A percentile compares a stretch with the other conserved stretches of the same genome.
phyloP scores from a whole-genome alignment of 2,888 invertebrate genomes.

The Ochropleura leucogaster region DNA sequence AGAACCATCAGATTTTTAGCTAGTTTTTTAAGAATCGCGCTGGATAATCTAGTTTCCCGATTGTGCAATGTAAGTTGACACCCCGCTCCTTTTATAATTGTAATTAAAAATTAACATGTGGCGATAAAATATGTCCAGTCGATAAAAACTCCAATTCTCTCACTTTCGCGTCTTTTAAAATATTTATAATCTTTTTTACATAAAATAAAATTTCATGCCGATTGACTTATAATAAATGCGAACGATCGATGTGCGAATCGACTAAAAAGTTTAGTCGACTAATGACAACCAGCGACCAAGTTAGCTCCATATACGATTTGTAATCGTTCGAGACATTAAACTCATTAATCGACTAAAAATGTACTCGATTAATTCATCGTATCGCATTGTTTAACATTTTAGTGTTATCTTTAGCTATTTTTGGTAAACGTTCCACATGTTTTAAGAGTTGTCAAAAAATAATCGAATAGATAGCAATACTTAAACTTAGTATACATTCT shows the following conservation, averaged over 20 bases:
- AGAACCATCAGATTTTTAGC: background rate
- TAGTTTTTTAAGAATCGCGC: conserved; percentile 4
- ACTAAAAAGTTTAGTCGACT: conserved; percentile 38
- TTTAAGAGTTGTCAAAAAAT: conserved; percentile 51
- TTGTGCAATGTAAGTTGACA: background rate
- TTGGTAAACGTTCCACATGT: conserved; percentile 63
- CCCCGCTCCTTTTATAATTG: conserved; percentile 53
- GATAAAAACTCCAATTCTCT: conserved; percentile 67
- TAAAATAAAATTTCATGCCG: conserved; percentile 62
- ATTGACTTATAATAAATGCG: conserved; percentile 50
- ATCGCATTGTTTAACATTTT: conserved; percentile 46
- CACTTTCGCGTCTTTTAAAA: conserved; percentile 76
- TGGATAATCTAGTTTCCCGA: background rate
- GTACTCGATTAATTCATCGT: conserved; percentile 44
- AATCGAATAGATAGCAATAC: conserved; percentile 59
- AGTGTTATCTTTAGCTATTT: conserved; percentile 59
- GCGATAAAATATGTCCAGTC: conserved; percentile 59
- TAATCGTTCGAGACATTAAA: conserved; percentile 8
- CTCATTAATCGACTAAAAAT: conserved; percentile 38
- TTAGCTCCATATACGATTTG: conserved; percentile 29
- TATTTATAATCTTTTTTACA: conserved; percentile 65
- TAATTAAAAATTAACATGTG: conserved; percentile 66
- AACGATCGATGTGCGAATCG: conserved; percentile 34
- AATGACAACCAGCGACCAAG: conserved; percentile 3
- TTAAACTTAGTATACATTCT: conserved; percentile 45